Conservation (phyloP, 2,113 vertebrate species). For the Hylia prasina region DNA sequence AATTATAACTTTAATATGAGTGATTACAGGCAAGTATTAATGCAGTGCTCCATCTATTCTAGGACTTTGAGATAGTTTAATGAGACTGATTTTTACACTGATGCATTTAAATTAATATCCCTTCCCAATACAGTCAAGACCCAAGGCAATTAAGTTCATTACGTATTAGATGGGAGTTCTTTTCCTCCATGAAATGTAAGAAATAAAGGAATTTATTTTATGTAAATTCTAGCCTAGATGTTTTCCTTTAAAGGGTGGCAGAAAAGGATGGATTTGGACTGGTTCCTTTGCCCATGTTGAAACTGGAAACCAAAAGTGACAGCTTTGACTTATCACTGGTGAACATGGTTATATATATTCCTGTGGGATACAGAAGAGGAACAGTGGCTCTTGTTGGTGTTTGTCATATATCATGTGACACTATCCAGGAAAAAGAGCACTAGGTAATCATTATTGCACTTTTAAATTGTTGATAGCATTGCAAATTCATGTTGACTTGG, state of each 20-base stretch:
- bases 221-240: neutral
- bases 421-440: neutral
- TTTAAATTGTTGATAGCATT: neutral
- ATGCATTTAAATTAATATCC: neutral
- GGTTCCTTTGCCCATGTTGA: neutral
- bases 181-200: neutral
- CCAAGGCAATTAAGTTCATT: neutral
- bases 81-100: neutral
- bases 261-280: neutral
- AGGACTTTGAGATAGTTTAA: neutral
- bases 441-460: neutral
- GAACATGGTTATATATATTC: neutral
- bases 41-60: neutral
- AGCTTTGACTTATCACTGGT: neutral
- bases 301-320: neutral
- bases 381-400: neutral
- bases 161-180: neutral
- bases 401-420: neutral
- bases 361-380: neutral
- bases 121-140: neutral
- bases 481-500: neutral
- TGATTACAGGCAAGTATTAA: neutral
- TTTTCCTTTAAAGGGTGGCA: neutral
- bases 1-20: neutral
- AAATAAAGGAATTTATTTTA: neutral